These are phyloP conservation scores for Etia nguti DNA, from an alignment of 2,113 vertebrate genomes.

Conservation along the genomic window DNA sequence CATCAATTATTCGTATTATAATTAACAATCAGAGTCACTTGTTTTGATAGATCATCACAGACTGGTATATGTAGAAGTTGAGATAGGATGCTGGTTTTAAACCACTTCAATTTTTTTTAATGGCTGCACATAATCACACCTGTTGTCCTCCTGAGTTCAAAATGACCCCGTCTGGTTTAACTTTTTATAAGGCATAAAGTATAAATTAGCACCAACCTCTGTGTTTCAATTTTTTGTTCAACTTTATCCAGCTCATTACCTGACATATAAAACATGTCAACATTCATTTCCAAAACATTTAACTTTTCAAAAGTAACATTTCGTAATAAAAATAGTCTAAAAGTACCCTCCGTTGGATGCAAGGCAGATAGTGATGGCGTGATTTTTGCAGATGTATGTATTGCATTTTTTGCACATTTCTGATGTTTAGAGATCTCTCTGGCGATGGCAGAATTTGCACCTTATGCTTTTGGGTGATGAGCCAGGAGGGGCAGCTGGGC, in stretches of 20 bases:
- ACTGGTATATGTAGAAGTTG: not conserved
- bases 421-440: not conserved
- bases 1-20: not conserved
- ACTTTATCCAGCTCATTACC: not conserved
- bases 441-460: not conserved
- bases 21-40: not conserved
- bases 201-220: not conserved
- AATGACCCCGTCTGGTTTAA: not conserved
- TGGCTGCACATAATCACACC: not conserved
- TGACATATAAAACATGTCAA: not conserved
- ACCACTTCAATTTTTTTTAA: not conserved
- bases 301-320: too few species aligned
- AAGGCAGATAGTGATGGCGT: slow-evolving; percentile 45
- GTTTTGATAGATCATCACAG: not conserved
- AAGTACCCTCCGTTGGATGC: too few species aligned
- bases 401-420: not conserved
- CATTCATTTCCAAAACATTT: too few species aligned
- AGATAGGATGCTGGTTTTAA: not conserved
- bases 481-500: not conserved
- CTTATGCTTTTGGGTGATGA: not conserved
- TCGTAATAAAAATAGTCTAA: too few species aligned
- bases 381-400: not conserved
- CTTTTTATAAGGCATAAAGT: not conserved
- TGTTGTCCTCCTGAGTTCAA: not conserved
- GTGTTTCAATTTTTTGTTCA: not conserved